These are phyloP conservation scores for Portevinia maculata DNA, from an alignment of 2,888 invertebrate genomes.

Conservation along the genomic window DNA sequence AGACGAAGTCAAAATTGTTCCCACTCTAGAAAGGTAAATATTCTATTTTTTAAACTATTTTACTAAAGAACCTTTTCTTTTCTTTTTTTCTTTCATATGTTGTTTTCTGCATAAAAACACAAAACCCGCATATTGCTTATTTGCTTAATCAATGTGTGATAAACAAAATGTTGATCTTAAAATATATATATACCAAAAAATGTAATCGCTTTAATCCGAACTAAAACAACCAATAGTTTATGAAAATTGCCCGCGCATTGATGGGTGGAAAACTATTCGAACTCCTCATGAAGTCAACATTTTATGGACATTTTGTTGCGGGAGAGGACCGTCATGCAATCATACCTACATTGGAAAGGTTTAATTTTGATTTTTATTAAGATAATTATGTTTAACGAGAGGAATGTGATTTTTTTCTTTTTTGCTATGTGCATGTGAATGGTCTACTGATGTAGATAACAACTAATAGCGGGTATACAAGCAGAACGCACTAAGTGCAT, in stretches of 20 bases:
- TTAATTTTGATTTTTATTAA: constrained; percentile 62
- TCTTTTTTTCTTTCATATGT: constrained; percentile 74
- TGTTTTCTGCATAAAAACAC: constrained; percentile 46
- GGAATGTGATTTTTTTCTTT: constrained; percentile 16
- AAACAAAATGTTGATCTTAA: constrained; percentile 9
- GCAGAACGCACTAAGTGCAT: too few relatives aligned
- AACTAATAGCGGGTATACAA: not conserved
- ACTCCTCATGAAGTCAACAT: constrained; percentile 94
- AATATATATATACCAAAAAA: constrained; percentile 1
- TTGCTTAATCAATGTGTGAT: constrained; percentile 49
- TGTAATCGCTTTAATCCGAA: constrained; percentile 25
- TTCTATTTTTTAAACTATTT: constrained; percentile 75
- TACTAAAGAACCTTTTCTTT: constrained; percentile 78
- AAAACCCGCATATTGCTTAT: constrained; percentile 41
- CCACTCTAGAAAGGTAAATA: constrained; percentile 89
- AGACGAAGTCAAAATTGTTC: constrained; percentile 93
- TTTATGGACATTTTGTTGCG: constrained; percentile 99
- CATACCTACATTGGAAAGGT: constrained; percentile 91
- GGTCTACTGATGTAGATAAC: not conserved
- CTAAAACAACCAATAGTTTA: constrained; percentile 85
- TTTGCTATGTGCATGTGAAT: constrained; percentile 12
- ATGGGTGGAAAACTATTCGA: constrained; percentile 93
- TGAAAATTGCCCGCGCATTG: constrained; percentile 90
- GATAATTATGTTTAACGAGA: constrained; percentile 3
- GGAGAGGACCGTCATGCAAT: constrained; percentile 96